phyloP scores from a whole-genome alignment of 37 sponge, comb jelly and placozoan genomes.

The Mnemiopsis leidyi region DNA sequence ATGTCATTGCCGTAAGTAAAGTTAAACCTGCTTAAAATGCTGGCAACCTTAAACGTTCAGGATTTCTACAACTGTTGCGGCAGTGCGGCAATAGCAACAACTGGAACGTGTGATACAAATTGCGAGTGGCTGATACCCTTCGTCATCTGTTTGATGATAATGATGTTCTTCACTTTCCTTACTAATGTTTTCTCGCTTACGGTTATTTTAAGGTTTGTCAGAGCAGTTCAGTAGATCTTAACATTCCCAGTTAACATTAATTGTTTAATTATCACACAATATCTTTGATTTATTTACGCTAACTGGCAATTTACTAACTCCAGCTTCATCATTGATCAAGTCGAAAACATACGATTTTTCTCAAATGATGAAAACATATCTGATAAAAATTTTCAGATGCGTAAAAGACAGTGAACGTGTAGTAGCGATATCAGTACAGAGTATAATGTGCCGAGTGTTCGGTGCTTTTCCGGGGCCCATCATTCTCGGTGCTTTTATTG shows the following conservation, averaged over 20 bases:
- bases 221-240: too few species aligned
- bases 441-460: not conserved
- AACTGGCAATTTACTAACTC: too few species aligned
- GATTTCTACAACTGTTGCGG: constrained; percentile 49
- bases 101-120: constrained; percentile 19
- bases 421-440: not conserved
- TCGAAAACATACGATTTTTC: too few species aligned
- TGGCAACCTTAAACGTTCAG: too few species aligned
- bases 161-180: constrained; percentile 42
- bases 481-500: constrained; percentile 6
- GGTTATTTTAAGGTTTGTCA: not conserved
- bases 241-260: too few species aligned
- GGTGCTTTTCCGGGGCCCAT: constrained; percentile 42
- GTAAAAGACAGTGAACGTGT: constrained; percentile 52
- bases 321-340: too few species aligned
- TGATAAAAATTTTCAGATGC: not conserved
- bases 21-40: too few species aligned
- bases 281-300: too few species aligned
- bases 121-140: not conserved
- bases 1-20: too few species aligned
- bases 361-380: too few species aligned
- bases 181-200: constrained; percentile 21
- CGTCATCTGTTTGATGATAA: not conserved
- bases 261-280: too few species aligned
- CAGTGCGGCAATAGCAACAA: not conserved